Conservation (phyloP, 92 coral and sea anemone species). For the Plumapathes pennacea region DNA sequence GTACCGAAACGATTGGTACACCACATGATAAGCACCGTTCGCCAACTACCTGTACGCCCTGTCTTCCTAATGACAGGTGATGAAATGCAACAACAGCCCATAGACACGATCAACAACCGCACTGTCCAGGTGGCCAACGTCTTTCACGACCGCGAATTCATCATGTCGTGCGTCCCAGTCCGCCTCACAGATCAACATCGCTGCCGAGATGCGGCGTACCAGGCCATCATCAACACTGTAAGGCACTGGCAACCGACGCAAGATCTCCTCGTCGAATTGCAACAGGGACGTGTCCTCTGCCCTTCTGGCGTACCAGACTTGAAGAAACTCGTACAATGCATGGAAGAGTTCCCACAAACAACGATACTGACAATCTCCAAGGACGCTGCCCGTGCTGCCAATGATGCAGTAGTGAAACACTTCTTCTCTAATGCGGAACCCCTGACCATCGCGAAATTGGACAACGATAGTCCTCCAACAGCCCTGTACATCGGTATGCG, state of each 20-base stretch:
- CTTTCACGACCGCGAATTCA: not conserved
- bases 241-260: not conserved
- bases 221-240: not conserved
- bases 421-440: too few species aligned
- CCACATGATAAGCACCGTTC: conserved; percentile 1
- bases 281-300: not conserved
- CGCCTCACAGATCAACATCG: not conserved
- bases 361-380: not conserved
- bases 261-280: not conserved
- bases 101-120: not conserved
- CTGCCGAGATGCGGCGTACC: not conserved
- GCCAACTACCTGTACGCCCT: not conserved
- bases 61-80: not conserved
- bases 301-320: too few species aligned
- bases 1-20: not conserved
- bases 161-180: not conserved
- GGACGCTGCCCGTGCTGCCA: not conserved
- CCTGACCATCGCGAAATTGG: too few species aligned
- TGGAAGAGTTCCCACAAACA: not conserved
- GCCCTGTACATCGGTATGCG: conserved; percentile 6
- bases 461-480: too few species aligned
- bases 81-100: not conserved
- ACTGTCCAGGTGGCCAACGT: not conserved
- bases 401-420: not conserved
- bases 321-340: not conserved